These are phyloP conservation scores for Eristalis arbustorum DNA, from an alignment of 2,888 invertebrate genomes.

Conservation along the genomic window DNA sequence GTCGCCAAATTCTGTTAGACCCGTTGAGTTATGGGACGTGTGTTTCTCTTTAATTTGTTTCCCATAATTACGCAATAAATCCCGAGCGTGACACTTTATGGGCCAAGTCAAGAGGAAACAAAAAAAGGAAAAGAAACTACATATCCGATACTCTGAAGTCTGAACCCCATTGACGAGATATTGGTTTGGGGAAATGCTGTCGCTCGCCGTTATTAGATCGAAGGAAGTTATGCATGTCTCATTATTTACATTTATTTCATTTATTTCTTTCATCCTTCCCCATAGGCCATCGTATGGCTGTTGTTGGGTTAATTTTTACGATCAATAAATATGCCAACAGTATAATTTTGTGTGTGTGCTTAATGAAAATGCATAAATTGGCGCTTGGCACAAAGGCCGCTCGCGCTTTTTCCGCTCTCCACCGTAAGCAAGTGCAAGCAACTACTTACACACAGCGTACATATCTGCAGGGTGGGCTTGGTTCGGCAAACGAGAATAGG, in stretches of 20 bases:
- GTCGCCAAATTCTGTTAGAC: constrained; percentile 9
- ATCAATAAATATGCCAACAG: constrained; percentile 66
- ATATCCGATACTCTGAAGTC: constrained; percentile 27
- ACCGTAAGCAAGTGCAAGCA: constrained; percentile 37
- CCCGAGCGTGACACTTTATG: constrained; percentile 57
- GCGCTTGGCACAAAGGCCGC: constrained; percentile 26
- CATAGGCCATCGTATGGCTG: constrained; percentile 1
- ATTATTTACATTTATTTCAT: constrained; percentile 56
- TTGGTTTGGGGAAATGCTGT: constrained; percentile 26
- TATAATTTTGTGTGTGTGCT: constrained; percentile 50
- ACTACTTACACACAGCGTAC: not conserved
- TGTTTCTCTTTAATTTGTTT: constrained; percentile 54
- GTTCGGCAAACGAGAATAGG: not conserved
- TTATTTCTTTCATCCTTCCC: constrained; percentile 10
- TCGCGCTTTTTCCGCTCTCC: constrained; percentile 2
- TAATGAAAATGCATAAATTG: constrained; percentile 70
- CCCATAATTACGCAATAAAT: constrained; percentile 63
- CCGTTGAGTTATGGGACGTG: constrained; percentile 40
- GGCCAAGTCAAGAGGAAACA: constrained; percentile 46
- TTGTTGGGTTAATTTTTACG: constrained; percentile 66
- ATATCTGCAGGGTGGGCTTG: not conserved
- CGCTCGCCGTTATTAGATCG: constrained; percentile 43
- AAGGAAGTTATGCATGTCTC: constrained; percentile 50
- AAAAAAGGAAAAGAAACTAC: constrained; percentile 10
- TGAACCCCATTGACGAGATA: not conserved